These are phyloP conservation scores for Alaudala cheleensis DNA, from an alignment of 2,113 vertebrate genomes.

Conservation along the genomic window DNA sequence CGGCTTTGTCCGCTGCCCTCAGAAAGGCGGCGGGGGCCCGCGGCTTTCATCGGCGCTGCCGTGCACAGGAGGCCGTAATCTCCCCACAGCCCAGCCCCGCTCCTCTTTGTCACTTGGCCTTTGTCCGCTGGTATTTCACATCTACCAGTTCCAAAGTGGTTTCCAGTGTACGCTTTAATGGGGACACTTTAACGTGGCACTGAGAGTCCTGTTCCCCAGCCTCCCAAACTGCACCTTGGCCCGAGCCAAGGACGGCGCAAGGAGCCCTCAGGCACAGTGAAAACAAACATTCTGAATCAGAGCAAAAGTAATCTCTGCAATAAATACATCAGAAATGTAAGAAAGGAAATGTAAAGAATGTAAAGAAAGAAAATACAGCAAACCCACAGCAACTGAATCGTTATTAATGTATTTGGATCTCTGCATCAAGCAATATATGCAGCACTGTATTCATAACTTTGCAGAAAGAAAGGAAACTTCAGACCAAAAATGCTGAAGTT, in stretches of 20 bases:
- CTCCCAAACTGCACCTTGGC: neutral
- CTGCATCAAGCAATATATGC: neutral
- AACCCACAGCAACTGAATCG: neutral
- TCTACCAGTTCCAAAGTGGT: neutral
- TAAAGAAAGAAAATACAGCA: neutral
- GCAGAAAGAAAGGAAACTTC: neutral
- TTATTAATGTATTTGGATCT: neutral
- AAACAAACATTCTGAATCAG: neutral
- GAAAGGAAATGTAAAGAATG: too few relatives aligned
- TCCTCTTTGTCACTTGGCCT: neutral
- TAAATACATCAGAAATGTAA: too few relatives aligned
- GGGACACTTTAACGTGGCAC: neutral
- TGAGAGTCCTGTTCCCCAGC: neutral
- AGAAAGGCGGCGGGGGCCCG: neutral
- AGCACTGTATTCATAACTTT: neutral
- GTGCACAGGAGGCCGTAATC: neutral
- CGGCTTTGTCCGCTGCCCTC: slow-evolving; percentile 32
- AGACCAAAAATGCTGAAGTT: neutral
- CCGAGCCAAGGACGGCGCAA: neutral
- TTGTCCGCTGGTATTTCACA: neutral
- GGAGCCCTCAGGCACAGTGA: neutral
- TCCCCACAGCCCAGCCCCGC: neutral
- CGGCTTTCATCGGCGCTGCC: neutral
- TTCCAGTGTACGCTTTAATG: neutral
- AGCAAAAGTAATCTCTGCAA: neutral